Evolutionary conservation across 2,888 invertebrate species (phyloP).

Genomic region (Hoplodrina ambigua): DNA sequence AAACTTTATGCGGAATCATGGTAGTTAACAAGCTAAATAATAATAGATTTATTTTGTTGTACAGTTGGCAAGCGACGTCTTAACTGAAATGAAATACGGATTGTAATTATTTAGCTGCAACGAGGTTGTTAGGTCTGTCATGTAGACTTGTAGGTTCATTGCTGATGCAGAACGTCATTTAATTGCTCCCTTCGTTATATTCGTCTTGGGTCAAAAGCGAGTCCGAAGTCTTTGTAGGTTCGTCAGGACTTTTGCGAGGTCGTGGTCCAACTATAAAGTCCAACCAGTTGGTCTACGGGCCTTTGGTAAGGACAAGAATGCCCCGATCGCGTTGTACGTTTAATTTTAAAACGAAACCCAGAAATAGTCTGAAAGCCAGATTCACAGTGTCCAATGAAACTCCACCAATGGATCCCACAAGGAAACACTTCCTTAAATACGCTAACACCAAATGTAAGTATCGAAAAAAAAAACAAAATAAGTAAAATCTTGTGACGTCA

Average conservation of each 20-base stretch:
- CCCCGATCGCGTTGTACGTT: too few species aligned
- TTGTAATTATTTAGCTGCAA: slow-evolving; percentile 44
- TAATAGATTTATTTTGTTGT: slow-evolving; percentile 52
- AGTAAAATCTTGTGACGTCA: background rate
- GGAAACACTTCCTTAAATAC: too few species aligned
- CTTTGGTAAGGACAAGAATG: too few species aligned
- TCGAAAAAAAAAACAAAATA: too few species aligned
- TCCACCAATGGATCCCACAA: too few species aligned
- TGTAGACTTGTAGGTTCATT: slow-evolving; percentile 28
- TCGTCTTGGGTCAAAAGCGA: background rate
- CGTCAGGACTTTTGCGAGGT: background rate
- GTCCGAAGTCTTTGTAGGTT: background rate
- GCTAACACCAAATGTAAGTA: too few species aligned
- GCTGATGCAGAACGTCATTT: slow-evolving; percentile 18
- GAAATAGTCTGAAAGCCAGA: too few species aligned
- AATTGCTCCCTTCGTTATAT: slow-evolving; percentile 1
- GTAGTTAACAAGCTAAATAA: slow-evolving; percentile 52
- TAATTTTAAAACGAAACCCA: too few species aligned
- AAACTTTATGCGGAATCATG: slow-evolving; percentile 55
- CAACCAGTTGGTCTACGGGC: too few species aligned
- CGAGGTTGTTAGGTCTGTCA: slow-evolving; percentile 31
- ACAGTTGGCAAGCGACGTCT: slow-evolving; percentile 43
- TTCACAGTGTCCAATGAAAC: too few species aligned
- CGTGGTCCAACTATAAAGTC: too few species aligned
- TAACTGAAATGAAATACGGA: slow-evolving; percentile 48